Evolutionary conservation across 2,888 invertebrate species (phyloP).

Genomic region (Agriopis marginaria): DNA sequence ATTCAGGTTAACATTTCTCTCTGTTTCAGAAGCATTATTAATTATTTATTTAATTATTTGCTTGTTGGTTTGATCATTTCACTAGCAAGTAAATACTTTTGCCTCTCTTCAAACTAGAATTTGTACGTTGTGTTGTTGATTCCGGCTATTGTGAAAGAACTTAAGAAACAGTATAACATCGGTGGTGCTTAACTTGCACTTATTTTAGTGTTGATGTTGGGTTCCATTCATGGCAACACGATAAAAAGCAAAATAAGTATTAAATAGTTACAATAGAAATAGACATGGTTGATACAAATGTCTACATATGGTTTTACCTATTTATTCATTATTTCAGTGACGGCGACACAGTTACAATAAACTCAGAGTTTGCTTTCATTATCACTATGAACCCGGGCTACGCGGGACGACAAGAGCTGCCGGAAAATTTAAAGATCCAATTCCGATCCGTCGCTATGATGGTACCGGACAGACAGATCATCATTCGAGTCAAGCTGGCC

Average conservation of each 20-base stretch:
- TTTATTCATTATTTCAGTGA: constrained; percentile 86
- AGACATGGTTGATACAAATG: not conserved
- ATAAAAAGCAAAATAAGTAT: too few species aligned
- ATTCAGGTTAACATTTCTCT: constrained; percentile 84
- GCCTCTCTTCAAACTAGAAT: too few species aligned
- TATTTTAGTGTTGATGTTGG: too few species aligned
- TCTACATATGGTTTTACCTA: not conserved
- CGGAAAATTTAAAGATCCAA: constrained; percentile 96
- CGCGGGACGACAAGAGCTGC: constrained; percentile 95
- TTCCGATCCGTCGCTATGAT: constrained; percentile 97
- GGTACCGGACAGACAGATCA: constrained; percentile 97
- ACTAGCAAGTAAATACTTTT: too few species aligned
- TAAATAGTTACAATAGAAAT: not conserved
- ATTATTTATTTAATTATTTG: too few species aligned
- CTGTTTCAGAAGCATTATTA: not conserved
- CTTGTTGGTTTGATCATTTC: too few species aligned
- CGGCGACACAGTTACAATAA: constrained; percentile 92
- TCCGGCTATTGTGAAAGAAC: too few species aligned
- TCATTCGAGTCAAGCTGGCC: constrained; percentile 95
- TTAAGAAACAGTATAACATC: too few species aligned
- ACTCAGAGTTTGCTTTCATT: constrained; percentile 95
- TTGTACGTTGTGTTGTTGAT: too few species aligned
- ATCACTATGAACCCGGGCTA: constrained; percentile 97
- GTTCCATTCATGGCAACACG: too few species aligned
- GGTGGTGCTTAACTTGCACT: too few species aligned